Evolutionary conservation across 2,888 invertebrate genomes (phyloP).

Genomic region (Cacoxenus indagator): DNA sequence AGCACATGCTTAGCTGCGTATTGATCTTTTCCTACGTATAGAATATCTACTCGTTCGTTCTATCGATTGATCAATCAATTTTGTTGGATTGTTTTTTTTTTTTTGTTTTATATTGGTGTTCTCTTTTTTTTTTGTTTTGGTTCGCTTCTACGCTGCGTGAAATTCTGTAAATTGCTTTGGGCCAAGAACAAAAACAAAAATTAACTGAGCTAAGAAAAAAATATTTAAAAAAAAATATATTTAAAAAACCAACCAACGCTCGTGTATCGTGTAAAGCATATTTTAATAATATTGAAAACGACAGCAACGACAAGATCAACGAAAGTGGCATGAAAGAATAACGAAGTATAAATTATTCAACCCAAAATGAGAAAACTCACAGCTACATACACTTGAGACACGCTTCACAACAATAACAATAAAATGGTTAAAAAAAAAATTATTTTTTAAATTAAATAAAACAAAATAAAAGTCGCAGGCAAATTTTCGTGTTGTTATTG

Average conservation of each 20-base stretch:
- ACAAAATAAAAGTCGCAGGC: too few relatives aligned
- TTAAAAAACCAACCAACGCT: neutral
- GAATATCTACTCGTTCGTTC: neutral
- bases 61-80: neutral
- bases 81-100: too few relatives aligned
- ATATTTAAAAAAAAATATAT: neutral
- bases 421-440: too few relatives aligned
- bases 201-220: neutral
- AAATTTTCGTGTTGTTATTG: too few relatives aligned
- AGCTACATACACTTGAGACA: neutral
- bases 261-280: too few relatives aligned
- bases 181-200: neutral
- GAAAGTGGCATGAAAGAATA: neutral
- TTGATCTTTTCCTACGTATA: neutral
- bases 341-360: neutral
- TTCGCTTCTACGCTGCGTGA: neutral
- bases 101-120: neutral
- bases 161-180: conserved; percentile 11
- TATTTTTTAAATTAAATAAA: too few relatives aligned
- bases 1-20: conserved; percentile 15
- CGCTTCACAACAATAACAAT: neutral
- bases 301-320: neutral
- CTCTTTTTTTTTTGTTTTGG: neutral
- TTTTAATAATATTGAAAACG: neutral
- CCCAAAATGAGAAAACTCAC: neutral